Evolutionary conservation across 2,797 vertebrate species (phyloP), one percentile per base, ranked within the genome.

Genomic region (Gambelia wislizenii): DNA sequence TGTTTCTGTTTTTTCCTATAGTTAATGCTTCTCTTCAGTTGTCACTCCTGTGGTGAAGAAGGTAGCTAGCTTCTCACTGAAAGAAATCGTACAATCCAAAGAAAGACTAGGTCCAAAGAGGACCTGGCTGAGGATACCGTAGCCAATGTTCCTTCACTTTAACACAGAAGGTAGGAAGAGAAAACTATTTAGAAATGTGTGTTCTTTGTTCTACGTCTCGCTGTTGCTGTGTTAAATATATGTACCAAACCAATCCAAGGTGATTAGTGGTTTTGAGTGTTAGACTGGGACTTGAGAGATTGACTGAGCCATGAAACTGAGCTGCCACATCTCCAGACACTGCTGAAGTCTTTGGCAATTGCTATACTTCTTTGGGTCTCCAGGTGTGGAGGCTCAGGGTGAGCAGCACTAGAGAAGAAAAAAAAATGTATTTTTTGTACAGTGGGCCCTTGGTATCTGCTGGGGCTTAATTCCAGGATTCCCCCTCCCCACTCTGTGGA

Each of bases 121-220:
- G 84, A 76, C 42, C 22, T 44, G 59, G 82, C 52, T 27, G 6
- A 90, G 1, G 1, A 0, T 4, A 64, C 70, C 78, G 36, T 84
- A 25, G 14, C 14, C 3, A 59, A 59, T n/a, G 47, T 85, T 47
- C 56, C 72, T 20, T 59, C 0, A 16, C 47, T 82, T 52, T 5
- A 70, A 69, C 13, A 9, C 12, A 88, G 30, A 91, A 94, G 91
- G 88, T 93, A 93, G 72, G 87, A 93, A 5, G 20, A 61, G 0
- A 69, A 10, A 0, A 20, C 81, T 88, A 84, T 67, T 36, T 72
- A 3, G 87, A 84, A 3, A 12, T 80, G 2, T 89, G 82, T 1
- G 33, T 4, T 6, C 22, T 69, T 47, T 4, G 1, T n/a, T 84
- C 52, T 47, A 54, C 25, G 36, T 56, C 72, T 77, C 75, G 54